A percentile compares a stretch with the other conserved stretches of the same genome.
Evolutionary conservation across 2,888 invertebrate genomes (phyloP).

Genomic region (Pseudococcus jackbeardsleyi): DNA sequence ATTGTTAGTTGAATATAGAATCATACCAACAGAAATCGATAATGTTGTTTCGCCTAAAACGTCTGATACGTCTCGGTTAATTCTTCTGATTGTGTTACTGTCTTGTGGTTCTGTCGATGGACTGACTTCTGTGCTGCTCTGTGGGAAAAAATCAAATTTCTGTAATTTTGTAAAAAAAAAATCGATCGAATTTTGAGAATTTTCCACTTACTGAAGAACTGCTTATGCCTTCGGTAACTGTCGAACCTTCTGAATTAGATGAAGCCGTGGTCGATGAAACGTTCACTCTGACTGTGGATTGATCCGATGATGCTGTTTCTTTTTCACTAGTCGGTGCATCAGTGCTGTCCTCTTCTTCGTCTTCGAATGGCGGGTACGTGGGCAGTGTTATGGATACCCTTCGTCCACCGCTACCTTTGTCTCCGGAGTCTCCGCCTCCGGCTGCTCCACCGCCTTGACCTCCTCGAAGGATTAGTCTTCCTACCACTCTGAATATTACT

Average conservation of each 20-base stretch:
- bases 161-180: background rate
- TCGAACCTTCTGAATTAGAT: background rate
- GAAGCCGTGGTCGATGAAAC: background rate
- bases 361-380: slow-evolving; percentile 79
- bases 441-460: slow-evolving; percentile 71
- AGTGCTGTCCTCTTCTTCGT: slow-evolving; percentile 73
- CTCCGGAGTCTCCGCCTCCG: slow-evolving; percentile 69
- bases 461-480: slow-evolving; percentile 78
- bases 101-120: slow-evolving; percentile 5
- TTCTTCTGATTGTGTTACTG: slow-evolving; percentile 54
- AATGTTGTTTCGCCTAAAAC: slow-evolving; percentile 56
- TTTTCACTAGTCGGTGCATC: slow-evolving; percentile 66
- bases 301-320: slow-evolving; percentile 9
- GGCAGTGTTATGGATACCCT: slow-evolving; percentile 77
- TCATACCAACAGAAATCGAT: slow-evolving; percentile 39
- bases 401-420: slow-evolving; percentile 69
- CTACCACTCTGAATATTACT: slow-evolving; percentile 81
- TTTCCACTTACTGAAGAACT: background rate
- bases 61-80: slow-evolving; percentile 59
- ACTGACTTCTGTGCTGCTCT: background rate
- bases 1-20: background rate
- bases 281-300: slow-evolving; percentile 34
- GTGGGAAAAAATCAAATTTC: background rate
- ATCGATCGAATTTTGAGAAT: too few relatives aligned
- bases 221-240: background rate